phyloP scores from a whole-genome alignment of 1,140 invertebrate species.

The Hylaeus volcanicus region DNA sequence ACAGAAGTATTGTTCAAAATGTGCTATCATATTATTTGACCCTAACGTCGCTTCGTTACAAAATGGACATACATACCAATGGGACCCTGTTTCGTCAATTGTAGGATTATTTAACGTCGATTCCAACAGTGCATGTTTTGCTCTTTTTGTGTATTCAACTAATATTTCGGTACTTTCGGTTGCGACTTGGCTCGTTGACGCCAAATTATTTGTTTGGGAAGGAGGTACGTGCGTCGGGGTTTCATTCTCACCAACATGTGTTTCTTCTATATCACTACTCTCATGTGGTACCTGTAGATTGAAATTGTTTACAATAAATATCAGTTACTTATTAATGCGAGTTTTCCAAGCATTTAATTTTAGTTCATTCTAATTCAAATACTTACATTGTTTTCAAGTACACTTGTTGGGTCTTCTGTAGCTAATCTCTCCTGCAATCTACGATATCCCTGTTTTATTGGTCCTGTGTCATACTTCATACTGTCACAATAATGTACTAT shows the following conservation, averaged over 20 bases:
- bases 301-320: not conserved
- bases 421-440: conserved; percentile 70
- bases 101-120: conserved; percentile 73
- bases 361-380: not conserved
- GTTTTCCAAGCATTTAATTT: no score
- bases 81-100: conserved; percentile 72
- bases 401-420: conserved; percentile 52
- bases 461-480: conserved; percentile 72
- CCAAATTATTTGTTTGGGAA: conserved; percentile 58
- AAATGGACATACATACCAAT: conserved; percentile 81
- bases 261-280: conserved; percentile 54
- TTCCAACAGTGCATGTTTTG: conserved; percentile 73
- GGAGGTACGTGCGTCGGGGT: conserved; percentile 37
- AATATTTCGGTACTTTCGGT: conserved; percentile 66
- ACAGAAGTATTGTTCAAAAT: conserved; percentile 82
- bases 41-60: conserved; percentile 81
- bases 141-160: conserved; percentile 73
- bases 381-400: conserved; percentile 70
- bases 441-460: conserved; percentile 72
- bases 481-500: conserved; percentile 75
- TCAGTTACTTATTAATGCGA: not conserved
- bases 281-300: conserved; percentile 54
- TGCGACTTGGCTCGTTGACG: conserved; percentile 73
- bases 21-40: conserved; percentile 76
- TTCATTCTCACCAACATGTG: conserved; percentile 47